These are phyloP conservation scores for Etia nguti DNA, from an alignment of 2,113 vertebrate species.

Conservation along the genomic window DNA sequence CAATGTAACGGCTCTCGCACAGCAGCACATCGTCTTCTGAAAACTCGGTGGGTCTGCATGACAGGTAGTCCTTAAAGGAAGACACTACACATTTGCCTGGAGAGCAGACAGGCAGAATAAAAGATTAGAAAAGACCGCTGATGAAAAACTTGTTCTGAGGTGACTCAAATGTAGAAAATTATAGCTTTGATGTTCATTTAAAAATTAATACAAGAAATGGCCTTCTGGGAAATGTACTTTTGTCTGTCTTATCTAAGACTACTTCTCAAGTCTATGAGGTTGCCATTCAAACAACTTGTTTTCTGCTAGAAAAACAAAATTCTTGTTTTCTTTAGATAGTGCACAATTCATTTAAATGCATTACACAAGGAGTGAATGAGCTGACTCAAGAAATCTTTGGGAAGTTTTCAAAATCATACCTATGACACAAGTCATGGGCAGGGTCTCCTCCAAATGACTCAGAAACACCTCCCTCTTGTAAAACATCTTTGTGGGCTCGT, in stretches of 20 bases:
- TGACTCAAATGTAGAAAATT: not conserved
- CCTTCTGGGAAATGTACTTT: not conserved
- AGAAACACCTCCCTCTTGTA: conserved; percentile 98
- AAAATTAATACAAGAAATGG: not conserved
- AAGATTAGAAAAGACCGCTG: not conserved
- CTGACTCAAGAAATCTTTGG: not conserved
- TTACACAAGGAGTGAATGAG: not conserved
- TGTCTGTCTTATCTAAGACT: not conserved
- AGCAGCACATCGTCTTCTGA: conserved; percentile 87
- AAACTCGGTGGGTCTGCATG: conserved; percentile 92
- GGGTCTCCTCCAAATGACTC: conserved; percentile 91
- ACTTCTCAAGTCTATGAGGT: not conserved
- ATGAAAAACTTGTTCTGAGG: not conserved
- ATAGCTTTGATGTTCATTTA: not conserved
- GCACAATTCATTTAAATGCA: not conserved
- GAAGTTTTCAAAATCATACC: conserved; percentile 68
- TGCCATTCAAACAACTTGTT: not conserved
- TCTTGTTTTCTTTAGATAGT: not conserved
- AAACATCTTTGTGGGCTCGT: conserved; percentile 99
- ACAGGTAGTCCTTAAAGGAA: conserved; percentile 96
- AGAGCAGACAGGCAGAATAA: not conserved
- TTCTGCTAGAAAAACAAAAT: not conserved
- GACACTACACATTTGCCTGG: conserved; percentile 93
- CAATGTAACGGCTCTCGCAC: conserved; percentile 96
- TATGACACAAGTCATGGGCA: conserved; percentile 88